Evolutionary conservation across 2,797 vertebrate species (phyloP).

Genomic region (Epinephelus coioides): DNA sequence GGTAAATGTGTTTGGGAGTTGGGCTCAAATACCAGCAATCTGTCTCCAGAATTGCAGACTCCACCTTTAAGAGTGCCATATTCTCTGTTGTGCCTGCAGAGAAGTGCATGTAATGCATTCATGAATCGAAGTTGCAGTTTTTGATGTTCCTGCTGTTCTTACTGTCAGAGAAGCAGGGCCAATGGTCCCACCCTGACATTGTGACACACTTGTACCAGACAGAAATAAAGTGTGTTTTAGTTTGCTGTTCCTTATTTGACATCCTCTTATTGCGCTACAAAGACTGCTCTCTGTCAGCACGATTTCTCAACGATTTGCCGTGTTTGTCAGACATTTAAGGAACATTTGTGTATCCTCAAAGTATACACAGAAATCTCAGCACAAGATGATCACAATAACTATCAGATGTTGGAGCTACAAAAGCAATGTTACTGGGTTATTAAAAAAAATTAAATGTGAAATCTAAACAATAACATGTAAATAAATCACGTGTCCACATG

Average conservation of each 20-base stretch:
- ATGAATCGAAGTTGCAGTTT: constrained; percentile 8
- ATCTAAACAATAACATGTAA: neutral
- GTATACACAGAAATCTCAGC: neutral
- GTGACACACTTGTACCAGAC: constrained; percentile 78
- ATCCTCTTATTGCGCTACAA: constrained; percentile 81
- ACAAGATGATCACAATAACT: neutral
- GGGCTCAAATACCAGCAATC: no score
- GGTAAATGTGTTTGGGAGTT: no score
- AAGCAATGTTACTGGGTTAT: neutral
- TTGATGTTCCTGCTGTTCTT: constrained; percentile 35
- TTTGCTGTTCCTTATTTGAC: constrained; percentile 84
- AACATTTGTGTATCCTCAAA: constrained; percentile 6
- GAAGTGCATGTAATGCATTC: constrained; percentile 11
- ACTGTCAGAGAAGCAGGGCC: constrained; percentile 40
- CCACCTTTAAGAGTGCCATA: neutral
- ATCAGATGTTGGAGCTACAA: constrained; percentile 1
- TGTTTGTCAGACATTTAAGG: constrained; percentile 35
- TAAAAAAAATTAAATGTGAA: neutral
- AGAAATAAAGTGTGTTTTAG: constrained; percentile 78
- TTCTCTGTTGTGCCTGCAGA: neutral
- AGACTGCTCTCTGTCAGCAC: constrained; percentile 71
- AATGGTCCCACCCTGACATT: constrained; percentile 65
- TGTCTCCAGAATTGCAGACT: no score
- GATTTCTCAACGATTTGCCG: constrained; percentile 68
- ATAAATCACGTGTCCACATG: neutral